Conservation (phyloP, 2,797 vertebrate species). For the Malacoraja senta region DNA sequence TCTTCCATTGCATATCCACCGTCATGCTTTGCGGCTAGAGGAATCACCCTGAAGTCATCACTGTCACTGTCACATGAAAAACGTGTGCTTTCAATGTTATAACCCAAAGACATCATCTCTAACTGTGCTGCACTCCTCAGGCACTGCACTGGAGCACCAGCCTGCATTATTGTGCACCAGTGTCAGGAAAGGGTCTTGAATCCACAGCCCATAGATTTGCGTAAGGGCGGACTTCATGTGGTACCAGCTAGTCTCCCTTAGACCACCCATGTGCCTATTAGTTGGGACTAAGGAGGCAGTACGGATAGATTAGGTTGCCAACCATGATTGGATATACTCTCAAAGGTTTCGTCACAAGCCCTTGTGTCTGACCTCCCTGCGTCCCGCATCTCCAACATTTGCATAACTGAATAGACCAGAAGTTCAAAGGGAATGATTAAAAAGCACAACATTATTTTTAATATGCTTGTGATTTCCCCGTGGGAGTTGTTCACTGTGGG, state of each 20-base stretch:
- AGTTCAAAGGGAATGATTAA: not conserved
- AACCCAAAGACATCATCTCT: not conserved
- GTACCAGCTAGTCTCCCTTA: too few species aligned
- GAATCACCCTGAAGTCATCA: not conserved
- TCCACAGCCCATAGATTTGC: not conserved
- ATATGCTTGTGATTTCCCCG: not conserved
- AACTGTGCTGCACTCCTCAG: not conserved
- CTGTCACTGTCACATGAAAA: not conserved
- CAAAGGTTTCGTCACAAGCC: not conserved
- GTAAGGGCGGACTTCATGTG: too few species aligned
- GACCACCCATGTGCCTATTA: too few species aligned
- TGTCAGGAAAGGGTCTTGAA: not conserved
- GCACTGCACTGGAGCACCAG: not conserved
- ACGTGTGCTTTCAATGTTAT: too few species aligned
- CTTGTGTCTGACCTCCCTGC: not conserved
- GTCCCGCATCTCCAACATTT: not conserved
- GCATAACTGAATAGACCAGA: not conserved
- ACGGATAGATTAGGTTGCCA: not conserved
- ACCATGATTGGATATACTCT: not conserved
- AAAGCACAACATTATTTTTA: not conserved
- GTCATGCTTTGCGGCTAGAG: not conserved
- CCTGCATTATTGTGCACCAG: not conserved
- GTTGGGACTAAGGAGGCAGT: not conserved
- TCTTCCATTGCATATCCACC: too few species aligned
- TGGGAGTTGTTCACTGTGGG: not conserved